A percentile compares a stretch with the other conserved stretches of the same genome.
Conservation (phyloP, 2,113 vertebrate genomes). For the Phodopus roborovskii region DNA sequence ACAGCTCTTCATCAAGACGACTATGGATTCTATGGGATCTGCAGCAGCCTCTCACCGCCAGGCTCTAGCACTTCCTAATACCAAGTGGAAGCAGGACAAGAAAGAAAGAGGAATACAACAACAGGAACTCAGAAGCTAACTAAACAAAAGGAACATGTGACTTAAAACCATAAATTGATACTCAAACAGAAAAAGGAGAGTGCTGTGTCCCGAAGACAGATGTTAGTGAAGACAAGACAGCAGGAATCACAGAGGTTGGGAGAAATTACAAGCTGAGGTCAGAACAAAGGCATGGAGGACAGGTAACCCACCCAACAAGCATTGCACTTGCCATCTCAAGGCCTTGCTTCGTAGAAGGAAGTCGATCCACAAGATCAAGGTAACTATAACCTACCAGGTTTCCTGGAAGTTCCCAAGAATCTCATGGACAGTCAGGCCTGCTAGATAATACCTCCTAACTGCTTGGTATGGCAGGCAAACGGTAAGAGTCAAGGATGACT, state of each 20-base stretch:
- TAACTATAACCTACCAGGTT: too few relatives aligned
- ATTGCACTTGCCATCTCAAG: background rate
- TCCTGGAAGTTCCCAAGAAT: background rate
- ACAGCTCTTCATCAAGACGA: too few relatives aligned
- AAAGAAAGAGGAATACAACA: background rate
- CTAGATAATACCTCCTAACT: fast-evolving
- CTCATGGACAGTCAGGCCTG: background rate
- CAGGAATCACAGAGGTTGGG: fast-evolving
- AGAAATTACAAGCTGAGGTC: background rate
- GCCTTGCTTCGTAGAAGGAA: background rate
- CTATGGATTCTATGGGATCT: fast-evolving
- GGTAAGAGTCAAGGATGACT: background rate
- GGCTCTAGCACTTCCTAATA: background rate
- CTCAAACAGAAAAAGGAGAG: background rate
- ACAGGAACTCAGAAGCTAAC: background rate
- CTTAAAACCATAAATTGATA: background rate
- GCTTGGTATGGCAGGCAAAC: fast-evolving
- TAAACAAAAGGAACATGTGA: too few relatives aligned
- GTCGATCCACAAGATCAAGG: too few relatives aligned
- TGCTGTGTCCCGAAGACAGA: fast-evolving
- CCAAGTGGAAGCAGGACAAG: too few relatives aligned
- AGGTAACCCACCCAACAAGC: background rate
- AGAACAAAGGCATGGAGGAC: background rate
- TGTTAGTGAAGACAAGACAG: fast-evolving
- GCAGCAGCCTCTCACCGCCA: background rate